Evolutionary conservation across 1,140 invertebrate genomes (phyloP), one percentile per base, ranked within the genome.

Genomic region (Periplaneta americana): DNA sequence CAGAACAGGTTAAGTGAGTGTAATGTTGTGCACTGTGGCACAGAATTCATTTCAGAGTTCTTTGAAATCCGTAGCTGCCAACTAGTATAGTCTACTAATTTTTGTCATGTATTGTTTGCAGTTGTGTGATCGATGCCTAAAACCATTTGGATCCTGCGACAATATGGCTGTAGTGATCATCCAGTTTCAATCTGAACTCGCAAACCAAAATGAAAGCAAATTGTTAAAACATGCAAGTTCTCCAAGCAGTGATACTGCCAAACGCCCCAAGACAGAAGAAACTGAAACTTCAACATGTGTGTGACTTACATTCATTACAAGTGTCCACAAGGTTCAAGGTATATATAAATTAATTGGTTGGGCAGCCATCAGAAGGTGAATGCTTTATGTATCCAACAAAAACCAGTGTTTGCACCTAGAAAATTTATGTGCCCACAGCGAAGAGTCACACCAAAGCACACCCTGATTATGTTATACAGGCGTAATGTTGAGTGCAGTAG

Each of bases 101-200:
- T n/a, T n/a, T n/a, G n/a, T n/a, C n/a, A n/a, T n/a, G n/a, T n/a
- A n/a, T n/a, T n/a, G 22, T 5, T 66, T 89, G 5, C 87, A 98
- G 96, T 91, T 98, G 84, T 99, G 99, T 87, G 95, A 98, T 85
- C 91, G 94, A 84, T 99, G 97, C 87, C 89, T 99, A 80, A 96
- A 98, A 6, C 95, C 96, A 33, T 94, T 98, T n/a, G 98, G 98
- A 33, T 98, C 97, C 11, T 99, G 98, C 89, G 98, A 99, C 88
- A 99, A 99, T 88, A 99, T 99, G 98, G 99, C 98, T 2, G 96
- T 96, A 80, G 95, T 99, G 78, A 97, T 99, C 86, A 93, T 99
- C 17, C 90, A 93, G 85, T 95, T 96, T 83, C 92, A 93, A 85
- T 83, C 87, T 33, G 80, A 80, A 18, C 35, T 80, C 22, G 22